Evolutionary conservation across 2,888 invertebrate genomes (phyloP).

Genomic region (Hyalella azteca): DNA sequence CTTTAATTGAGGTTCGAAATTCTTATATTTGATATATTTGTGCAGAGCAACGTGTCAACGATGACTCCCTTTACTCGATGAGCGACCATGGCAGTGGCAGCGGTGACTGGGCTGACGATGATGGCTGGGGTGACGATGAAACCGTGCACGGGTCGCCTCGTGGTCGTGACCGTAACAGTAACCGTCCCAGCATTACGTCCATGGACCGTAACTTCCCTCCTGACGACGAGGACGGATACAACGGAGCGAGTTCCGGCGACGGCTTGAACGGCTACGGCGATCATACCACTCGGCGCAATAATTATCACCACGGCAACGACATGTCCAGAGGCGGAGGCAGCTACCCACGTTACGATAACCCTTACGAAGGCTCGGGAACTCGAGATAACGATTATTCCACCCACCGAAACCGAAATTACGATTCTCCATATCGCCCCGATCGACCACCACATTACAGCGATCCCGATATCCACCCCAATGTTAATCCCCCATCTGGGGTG

Average conservation of each 20-base stretch:
- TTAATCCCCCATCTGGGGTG: slow-evolving; percentile 50
- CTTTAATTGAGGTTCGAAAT: too few relatives aligned
- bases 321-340: not conserved
- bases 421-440: slow-evolving; percentile 12
- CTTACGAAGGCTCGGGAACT: slow-evolving; percentile 38
- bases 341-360: not conserved
- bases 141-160: slow-evolving; percentile 39
- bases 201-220: slow-evolving; percentile 46
- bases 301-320: not conserved
- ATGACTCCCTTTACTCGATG: not conserved
- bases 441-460: slow-evolving; percentile 32
- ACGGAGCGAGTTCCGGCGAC: slow-evolving; percentile 8
- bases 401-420: slow-evolving; percentile 7
- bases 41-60: slow-evolving; percentile 21
- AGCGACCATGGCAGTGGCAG: slow-evolving; percentile 31
- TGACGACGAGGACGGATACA: slow-evolving; percentile 57
- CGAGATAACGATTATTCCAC: slow-evolving; percentile 11
- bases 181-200: not conserved
- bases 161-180: not conserved
- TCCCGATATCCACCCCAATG: slow-evolving; percentile 15
- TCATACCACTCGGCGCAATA: not conserved
- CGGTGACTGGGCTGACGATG: slow-evolving; percentile 28
- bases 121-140: slow-evolving; percentile 28
- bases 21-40: not conserved
- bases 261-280: slow-evolving; percentile 2